Evolutionary conservation across 2,888 invertebrate species (phyloP), one percentile per base, ranked within the genome.

Genomic region (Trachelus tabidus): DNA sequence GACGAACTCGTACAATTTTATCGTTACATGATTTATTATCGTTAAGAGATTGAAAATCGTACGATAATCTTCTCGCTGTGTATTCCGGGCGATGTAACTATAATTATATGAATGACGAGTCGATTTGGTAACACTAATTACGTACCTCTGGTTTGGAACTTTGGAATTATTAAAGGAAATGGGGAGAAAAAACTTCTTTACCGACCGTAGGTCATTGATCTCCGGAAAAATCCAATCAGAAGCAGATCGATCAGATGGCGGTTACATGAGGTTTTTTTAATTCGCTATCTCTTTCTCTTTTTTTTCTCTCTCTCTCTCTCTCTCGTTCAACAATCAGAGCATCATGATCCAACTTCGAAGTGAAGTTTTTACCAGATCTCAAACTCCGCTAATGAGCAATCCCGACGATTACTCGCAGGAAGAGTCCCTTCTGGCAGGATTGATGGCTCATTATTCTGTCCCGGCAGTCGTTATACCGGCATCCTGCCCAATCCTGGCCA

Each of bases 371-470:
- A 71, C 71, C 71, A 33, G 71, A 33, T 12, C 71, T 15, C 71
- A 71, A 71, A 71, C 71, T 12, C 31, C 31, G 71, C 71, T 71
- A 71, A 71, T 71, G 71, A 71, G 71, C 71, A 71, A 71, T 71
- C 31, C 71, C 31, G 71, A 71, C 71, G 31, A 71, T 71, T 71
- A 33, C 71, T 71, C 31, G 71, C 31, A 71, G 71, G 71, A 71
- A 71, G 71, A 71, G 33, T 71, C 71, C 31, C 71, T 3, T 71
- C 71, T 31, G 71, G 1, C 12, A 33, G 31, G 71, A 31, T 71
- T 71, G 71, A 71, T 71, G 71, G 71, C 71, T 71, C 71, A 71
- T 71, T 71, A 71, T 71, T 71, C 71, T 71, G 71, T 71, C 71
- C 12, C 71, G 71, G 31, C 9, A 31, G 12, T 33, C 31, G 31